Evolutionary conservation across 30 jellyfish, hydroid and myxozoan genomes (phyloP), one percentile per base, ranked within the genome.

Genomic region (Phacellophora camtschatica): DNA sequence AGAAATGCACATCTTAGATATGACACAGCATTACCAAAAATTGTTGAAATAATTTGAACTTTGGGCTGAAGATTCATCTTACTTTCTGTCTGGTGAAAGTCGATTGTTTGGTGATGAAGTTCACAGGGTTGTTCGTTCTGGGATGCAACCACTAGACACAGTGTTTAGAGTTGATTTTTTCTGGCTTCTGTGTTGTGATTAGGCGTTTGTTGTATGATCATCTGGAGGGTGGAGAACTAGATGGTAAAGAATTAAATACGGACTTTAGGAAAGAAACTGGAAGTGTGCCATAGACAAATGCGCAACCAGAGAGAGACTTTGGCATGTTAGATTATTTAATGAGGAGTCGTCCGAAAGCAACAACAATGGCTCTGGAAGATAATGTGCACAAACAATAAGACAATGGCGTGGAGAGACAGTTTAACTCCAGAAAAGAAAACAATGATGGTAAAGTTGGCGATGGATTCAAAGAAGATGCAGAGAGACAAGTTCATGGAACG

Each of bases 111-210:
- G 71, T 57, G 28, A 5, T 34, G 18, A 77, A 0, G 16, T 77
- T 77, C 53, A 86, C 5, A 57, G 30, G 7, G n/a, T 46, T 8
- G 72, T 41, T 58, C 56, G 20, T 3, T 19, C 89, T n/a, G n/a
- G n/a, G n/a, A n/a, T n/a, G n/a, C n/a, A n/a, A n/a, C 11, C n/a
- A n/a, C 11, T 11, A n/a, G n/a, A n/a, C n/a, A n/a, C n/a, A n/a
- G n/a, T n/a, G n/a, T n/a, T n/a, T n/a, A n/a, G n/a, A n/a, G n/a
- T n/a, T n/a, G n/a, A n/a, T n/a, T n/a, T n/a, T n/a, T n/a, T n/a
- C 15, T 43, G 56, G 56, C 56, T 43, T 43, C n/a, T 11, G 11
- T 10, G 11, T 43, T 43, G 56, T n/a, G 11, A 43, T n/a, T 10
- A 43, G 56, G 56, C 11, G 56, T 10, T n/a, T 10, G 11, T 43